Evolutionary conservation across 2,113 vertebrate genomes (phyloP), one percentile per base, ranked within the genome.

Genomic region (Calyptommatus sinebrachiatus): DNA sequence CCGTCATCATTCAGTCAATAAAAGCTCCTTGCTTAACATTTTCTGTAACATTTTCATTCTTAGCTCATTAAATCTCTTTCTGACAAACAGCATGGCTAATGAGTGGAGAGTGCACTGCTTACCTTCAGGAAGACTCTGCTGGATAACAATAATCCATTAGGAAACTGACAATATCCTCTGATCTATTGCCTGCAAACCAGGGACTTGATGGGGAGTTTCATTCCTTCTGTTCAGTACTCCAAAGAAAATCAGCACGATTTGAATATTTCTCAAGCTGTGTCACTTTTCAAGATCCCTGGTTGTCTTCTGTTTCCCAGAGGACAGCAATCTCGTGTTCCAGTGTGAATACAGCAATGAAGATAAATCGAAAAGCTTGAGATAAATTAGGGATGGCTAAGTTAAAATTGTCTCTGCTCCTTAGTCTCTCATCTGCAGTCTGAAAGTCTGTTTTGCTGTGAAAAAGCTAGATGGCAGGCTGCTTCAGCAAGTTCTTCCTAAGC

Each of bases 381-480:
- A 95, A 95, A 95, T 95, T 95, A 95, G 92, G 91, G 92, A 94
- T 91, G 94, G 94, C 93, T 93, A 95, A 95, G 93, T 95, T 95
- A 94, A 94, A 95, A 95, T 91, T 93, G 94, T 95, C 90, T 95
- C 91, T 93, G 93, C 94, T 94, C 90, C 91, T 86, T 93, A 95
- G 89, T 93, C 93, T 95, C 94, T 95, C 95, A 94, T 95, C 95
- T 95, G 95, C 95, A 95, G 94, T 94, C 95, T 95, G 94, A 91
- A 94, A 95, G 88, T 90, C 92, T 94, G 90, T 95, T 95, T 95
- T 95, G 92, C 94, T 95, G 94, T 94, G 94, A 93, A 95, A 94
- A 95, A 95, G 95, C 95, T 95, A 95, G 95, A 95, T 95, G 95
- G 95, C 95, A 95, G 95, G 80, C 94, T 95, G 95, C 94, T 93